Evolutionary conservation across 2,797 vertebrate species (phyloP), one percentile per base, ranked within the genome.

Genomic region (Moxostoma hubbsi): DNA sequence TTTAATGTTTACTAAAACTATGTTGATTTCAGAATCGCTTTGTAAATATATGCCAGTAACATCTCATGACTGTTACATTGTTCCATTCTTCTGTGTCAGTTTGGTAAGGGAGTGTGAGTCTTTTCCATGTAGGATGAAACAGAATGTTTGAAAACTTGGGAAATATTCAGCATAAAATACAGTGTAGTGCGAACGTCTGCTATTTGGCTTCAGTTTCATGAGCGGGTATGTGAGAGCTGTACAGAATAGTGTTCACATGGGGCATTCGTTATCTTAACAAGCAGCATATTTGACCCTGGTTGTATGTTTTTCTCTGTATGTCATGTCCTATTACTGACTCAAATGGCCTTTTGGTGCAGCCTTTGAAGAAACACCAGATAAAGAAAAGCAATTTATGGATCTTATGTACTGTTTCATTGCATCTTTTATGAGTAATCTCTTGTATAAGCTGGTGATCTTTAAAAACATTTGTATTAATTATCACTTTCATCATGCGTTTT

Each of bases 221-320:
- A 79, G 77, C 57, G 63, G 68, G 79, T 73, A 62, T 77, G 63
- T 83, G 70, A 79, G 79, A 84, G 73, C 80, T 81, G 81, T 77
- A 75, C 53, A 65, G 66, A 73, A 73, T 72, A 61, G 77, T 73
- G 80, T 86, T 75, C 68, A 73, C 75, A 81, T 82, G 64, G 81
- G 77, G 73, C 36, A 65, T 84, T 81, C 51, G 71, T 75, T 83
- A 83, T 71, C 62, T 83, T 86, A 88, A 85, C 73, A 84, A 87
- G 74, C 54, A 80, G 84, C 87, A 87, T 77, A 81, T 87, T 86
- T 87, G 86, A 87, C 86, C 81, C 66, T 75, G 80, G 83, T 83
- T 88, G 86, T 89, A 88, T 87, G 87, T 89, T 89, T 87, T 85
- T 83, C 82, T 83, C 79, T 81, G 80, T 85, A 74, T 85, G 88